Base-by-base conservation (phyloP, 2,888 invertebrate species). In the Drosophila prostipennis region DNA sequence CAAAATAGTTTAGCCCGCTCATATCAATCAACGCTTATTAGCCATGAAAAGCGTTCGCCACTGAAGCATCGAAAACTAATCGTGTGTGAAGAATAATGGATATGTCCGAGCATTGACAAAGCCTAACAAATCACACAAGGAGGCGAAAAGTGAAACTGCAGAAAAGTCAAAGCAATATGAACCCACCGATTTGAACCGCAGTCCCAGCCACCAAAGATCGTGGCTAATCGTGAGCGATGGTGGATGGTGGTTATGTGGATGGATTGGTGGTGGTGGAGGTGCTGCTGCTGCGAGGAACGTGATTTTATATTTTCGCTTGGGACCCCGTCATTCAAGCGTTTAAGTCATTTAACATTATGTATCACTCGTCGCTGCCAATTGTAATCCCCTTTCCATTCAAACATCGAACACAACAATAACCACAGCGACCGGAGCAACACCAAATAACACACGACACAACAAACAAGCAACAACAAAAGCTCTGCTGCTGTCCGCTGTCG, bases 271-370 rank as follows among this genome's bases (percentile, higher is more conserved):
- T 51, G n/a, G n/a, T n/a, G n/a, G n/a, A n/a, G 61, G 29, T 71
- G 78, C 57, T 71, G 75, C 70, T 76, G 80, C 53, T 86, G 54
- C 68, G 56, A 69, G 79, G 74, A 84, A 87, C 82, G 82, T 81
- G 87, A 81, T 79, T 69, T 26, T 26, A 26, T 26, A 26, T 26
- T 26, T 26, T 26, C 57, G 49, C 53, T 63, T 55, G 49, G 49
- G 54, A 40, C 71, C 67, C 85, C 85, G 82, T 85, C 80, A 85
- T 51, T 67, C 54, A 29, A 34, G 54, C 86, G 82, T 80, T 80
- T 82, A 80, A 79, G 83, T 75, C 86, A 70, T 82, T 86, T 76
- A 80, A 79, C 85, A 79, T 87, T 87, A 79, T 76, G 59, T 85
- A 81, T 79, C 76, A 76, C 59, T 74, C 65, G 53, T 29, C 68